Base-by-base conservation (phyloP, 2,113 vertebrate genomes). In the Sardina pilchardus region DNA sequence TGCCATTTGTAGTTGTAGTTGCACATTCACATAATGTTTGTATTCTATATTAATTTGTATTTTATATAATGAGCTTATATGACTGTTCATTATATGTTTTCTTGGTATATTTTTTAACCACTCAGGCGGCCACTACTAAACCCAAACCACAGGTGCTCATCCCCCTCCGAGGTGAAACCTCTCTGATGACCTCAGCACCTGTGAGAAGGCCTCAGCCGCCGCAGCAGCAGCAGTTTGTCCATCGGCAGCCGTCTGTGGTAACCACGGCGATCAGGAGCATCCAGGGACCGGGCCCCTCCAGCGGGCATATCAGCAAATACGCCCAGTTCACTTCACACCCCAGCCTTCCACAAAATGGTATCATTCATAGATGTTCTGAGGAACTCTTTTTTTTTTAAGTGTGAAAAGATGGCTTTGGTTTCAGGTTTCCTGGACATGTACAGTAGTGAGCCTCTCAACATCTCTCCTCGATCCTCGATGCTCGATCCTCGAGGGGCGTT, bases 111-210 rank as follows among this genome's bases (percentile, higher is more conserved):
- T 30, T 71, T 16, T 30, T 71, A 30, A 34, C 26, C 26, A 2
- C 30, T 71, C 63, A 71, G 63, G 26, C 30, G 12, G 26, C 26
- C 63, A 4, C 50, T n/a, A 92, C 50, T n/a, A 93, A 92, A 82
- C 92, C 42, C 56, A 93, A 87, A 83, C 90, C 91, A 36, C 92
- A 91, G 82, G 86, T 94, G 39, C 86, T 94, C 42, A 86, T 94
- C 45, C 92, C 94, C 4, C 91, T 93, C 0, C 88, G 89, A 47
- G 89, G 85, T 14, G 82, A 89, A n/a, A 2, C 26, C 9, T 19
- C 82, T 0, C 88, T 90, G 30, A 84, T 90, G 24, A 0, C 24
- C 1, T 9, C 71, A 34, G 53, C 59, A 56, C 86, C 82, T 19
- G 53, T 83, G 43, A 92, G 83, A 88, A 88, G 91, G 83, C n/a